These are phyloP conservation scores for Exocentrus adspersus DNA, from an alignment of 2,888 invertebrate genomes.

Conservation along the genomic window DNA sequence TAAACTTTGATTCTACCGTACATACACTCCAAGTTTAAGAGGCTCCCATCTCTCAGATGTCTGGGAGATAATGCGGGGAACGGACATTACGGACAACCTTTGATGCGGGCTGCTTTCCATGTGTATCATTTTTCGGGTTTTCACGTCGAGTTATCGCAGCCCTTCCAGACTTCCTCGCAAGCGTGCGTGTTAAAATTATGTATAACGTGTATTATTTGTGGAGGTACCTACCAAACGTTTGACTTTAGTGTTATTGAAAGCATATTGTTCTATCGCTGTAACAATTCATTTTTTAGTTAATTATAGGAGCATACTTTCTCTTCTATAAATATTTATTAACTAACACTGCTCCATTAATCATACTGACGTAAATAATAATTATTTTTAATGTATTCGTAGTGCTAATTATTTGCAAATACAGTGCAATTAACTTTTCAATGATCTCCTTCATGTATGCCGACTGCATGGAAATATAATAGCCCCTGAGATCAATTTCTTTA, in stretches of 20 bases:
- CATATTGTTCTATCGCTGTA: not conserved
- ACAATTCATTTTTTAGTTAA: not conserved
- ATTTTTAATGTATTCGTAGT: not conserved
- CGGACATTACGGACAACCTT: too few species aligned
- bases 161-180: not conserved
- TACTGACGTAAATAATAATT: not conserved
- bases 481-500: too few species aligned
- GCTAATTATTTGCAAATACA: not conserved
- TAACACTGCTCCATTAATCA: not conserved
- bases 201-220: too few species aligned
- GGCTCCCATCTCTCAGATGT: not conserved
- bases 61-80: too few species aligned
- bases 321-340: not conserved
- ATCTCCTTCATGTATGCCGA: too few species aligned
- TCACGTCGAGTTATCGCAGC: too few species aligned
- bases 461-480: too few species aligned
- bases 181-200: not conserved
- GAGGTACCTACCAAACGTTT: too few species aligned
- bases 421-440: too few species aligned
- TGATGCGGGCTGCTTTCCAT: too few species aligned
- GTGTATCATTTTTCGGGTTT: too few species aligned
- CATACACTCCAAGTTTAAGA: not conserved
- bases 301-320: not conserved
- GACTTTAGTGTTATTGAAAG: not conserved
- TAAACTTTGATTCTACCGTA: too few species aligned